phyloP scores from a whole-genome alignment of 1,140 invertebrate species.

The Lepidurus arcticus region DNA sequence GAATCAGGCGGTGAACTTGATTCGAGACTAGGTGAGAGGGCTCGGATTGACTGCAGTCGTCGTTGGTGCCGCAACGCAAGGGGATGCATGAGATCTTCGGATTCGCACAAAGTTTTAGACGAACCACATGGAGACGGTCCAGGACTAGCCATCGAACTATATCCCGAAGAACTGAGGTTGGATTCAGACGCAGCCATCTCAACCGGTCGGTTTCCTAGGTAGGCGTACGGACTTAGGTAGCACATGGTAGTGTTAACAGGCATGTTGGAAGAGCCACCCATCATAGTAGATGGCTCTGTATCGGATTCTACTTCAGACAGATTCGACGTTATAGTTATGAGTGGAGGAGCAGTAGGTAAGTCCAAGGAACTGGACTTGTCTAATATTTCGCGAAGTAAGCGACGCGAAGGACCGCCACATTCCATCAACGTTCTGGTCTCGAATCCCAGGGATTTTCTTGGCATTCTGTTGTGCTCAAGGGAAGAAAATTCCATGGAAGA shows the following conservation, averaged over 20 bases:
- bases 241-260: constrained; percentile 48
- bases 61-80: constrained; percentile 34
- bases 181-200: constrained; percentile 69
- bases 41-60: constrained; percentile 33
- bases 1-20: constrained; percentile 35
- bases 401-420: neutral
- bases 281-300: constrained; percentile 45
- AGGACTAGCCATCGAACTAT: constrained; percentile 71
- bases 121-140: constrained; percentile 68
- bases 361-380: constrained; percentile 59
- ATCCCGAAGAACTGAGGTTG: constrained; percentile 73
- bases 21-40: constrained; percentile 41
- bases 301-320: constrained; percentile 67
- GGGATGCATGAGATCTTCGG: constrained; percentile 55
- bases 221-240: constrained; percentile 68
- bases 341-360: constrained; percentile 57
- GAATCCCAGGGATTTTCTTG: neutral
- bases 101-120: constrained; percentile 66
- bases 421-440: neutral
- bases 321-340: constrained; percentile 67
- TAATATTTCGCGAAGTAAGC: constrained; percentile 43
- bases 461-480: neutral
- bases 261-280: neutral
- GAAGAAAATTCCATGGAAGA: constrained; percentile 11
- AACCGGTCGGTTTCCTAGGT: constrained; percentile 50